phyloP scores from a whole-genome alignment of 2,888 invertebrate genomes.

The Drosophila recens region DNA sequence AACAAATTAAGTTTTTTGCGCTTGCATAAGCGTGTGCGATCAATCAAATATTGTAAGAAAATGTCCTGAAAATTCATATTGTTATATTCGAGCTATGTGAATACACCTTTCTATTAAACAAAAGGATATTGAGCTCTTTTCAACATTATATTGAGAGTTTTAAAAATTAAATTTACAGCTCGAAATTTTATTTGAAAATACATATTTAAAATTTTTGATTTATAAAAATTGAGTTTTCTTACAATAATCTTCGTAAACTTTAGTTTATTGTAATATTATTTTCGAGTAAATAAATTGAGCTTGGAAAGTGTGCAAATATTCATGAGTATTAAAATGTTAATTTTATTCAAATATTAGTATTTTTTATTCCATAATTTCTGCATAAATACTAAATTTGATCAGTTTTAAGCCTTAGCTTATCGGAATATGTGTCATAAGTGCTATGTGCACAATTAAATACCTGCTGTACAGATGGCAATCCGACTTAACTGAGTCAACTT shows the following conservation, averaged over 20 bases:
- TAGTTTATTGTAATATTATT: not conserved
- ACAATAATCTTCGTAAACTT: not conserved
- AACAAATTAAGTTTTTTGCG: not conserved
- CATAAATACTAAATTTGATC: not conserved
- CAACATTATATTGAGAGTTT: not conserved
- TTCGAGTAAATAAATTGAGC: not conserved
- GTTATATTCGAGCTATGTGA: too few species aligned
- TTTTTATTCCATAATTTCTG: not conserved
- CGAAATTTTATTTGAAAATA: not conserved
- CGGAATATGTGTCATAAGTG: constrained; percentile 27
- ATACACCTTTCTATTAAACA: not conserved
- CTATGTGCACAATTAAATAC: constrained; percentile 43
- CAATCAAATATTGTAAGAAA: not conserved
- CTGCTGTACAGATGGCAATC: constrained; percentile 50
- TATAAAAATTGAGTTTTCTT: not conserved
- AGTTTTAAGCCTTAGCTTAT: not conserved
- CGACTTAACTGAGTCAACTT: constrained; percentile 41
- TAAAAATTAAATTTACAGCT: not conserved
- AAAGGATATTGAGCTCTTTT: not conserved
- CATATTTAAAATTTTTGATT: not conserved
- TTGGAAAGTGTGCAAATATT: not conserved
- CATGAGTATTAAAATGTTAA: not conserved
- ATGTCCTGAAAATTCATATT: not conserved
- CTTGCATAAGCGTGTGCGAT: not conserved
- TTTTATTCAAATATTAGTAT: not conserved